These are phyloP conservation scores for silkworm (Bombyx mori) DNA, from an alignment of 1,140 invertebrate species.

Conservation along the genomic window DNA sequence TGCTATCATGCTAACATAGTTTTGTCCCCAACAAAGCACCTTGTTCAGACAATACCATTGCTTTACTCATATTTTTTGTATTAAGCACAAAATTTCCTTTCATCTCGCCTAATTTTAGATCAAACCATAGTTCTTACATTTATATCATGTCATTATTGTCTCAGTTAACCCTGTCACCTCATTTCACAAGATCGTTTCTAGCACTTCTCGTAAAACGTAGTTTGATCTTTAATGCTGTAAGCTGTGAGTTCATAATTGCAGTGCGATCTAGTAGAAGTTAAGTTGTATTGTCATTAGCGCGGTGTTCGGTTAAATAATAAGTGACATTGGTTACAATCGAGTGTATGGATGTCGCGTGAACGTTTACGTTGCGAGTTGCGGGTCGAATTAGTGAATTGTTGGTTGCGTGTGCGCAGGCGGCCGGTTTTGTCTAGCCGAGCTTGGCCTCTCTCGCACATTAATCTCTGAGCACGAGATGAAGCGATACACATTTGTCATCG, in stretches of 20 bases:
- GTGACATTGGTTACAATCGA: slow-evolving; percentile 47
- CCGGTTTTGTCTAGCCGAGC: slow-evolving; percentile 51
- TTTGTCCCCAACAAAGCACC: slow-evolving; percentile 54
- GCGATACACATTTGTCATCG: slow-evolving; percentile 65
- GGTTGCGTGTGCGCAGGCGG: slow-evolving; percentile 41
- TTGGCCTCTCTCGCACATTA: slow-evolving; percentile 52
- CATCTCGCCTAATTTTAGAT: slow-evolving; percentile 66
- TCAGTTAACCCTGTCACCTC: slow-evolving; percentile 27
- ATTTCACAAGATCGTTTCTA: slow-evolving; percentile 13
- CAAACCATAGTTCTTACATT: slow-evolving; percentile 63
- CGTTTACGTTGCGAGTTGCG: slow-evolving; percentile 40
- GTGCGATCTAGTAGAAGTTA: background rate
- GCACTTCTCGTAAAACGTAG: background rate
- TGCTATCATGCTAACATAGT: slow-evolving; percentile 56
- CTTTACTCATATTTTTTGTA: slow-evolving; percentile 66
- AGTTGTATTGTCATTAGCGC: background rate
- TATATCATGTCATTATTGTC: slow-evolving; percentile 65
- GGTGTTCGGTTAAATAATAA: slow-evolving; percentile 61
- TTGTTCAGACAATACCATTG: slow-evolving; percentile 48
- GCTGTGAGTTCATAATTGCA: background rate
- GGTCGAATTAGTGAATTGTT: slow-evolving; percentile 45
- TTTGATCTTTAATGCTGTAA: background rate
- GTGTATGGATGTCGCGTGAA: slow-evolving; percentile 51
- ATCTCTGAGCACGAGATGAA: slow-evolving; percentile 59
- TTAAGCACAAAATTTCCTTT: slow-evolving; percentile 57